Base-by-base conservation (phyloP, 2,113 vertebrate genomes). In the Sphyrna mokarran region DNA sequence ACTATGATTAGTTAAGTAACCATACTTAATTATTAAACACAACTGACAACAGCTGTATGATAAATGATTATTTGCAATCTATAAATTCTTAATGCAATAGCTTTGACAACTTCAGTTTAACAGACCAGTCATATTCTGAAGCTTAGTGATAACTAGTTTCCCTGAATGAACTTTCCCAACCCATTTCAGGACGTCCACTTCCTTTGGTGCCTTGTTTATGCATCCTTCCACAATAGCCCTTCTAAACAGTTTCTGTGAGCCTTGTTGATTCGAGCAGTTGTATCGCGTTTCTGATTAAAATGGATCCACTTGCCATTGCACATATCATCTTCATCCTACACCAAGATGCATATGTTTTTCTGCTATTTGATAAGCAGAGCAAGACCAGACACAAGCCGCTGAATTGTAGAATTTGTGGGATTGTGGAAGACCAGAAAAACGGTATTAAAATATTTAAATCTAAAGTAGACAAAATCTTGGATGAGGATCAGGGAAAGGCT, bases 71-170 rank as follows among this genome's bases (percentile, higher is more conserved):
- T 26, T 54, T 29, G 14, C 3, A 86, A 86, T 86, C 83, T 48
- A 86, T 86, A 48, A 86, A 86, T 86, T 86, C 37, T 43, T 58
- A 58, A 87, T 87, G 85, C 85, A 89, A 89, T 58, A 58, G 26
- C 23, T 54, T 89, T 89, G 10, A 89, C 26, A 33, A 23, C 8
- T 26, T 86, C 37, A 86, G 23, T 40, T 48, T 43, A 48, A 54
- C 43, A 48, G 85, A 48, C 18, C 43, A 48, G 40, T 22, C 85
- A 86, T 40, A 87, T 54, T 54, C 48, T 58, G 54, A 89, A 58
- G 26, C 48, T 16, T 90, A 54, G 11, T 29, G 43, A 58, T 29
- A 26, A 89, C 26, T 87, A 9, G 11, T 90, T 90, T 54, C 26
- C 4, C 26, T 61, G 54, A 61, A 61, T 90, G 26, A 61, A 90